phyloP scores from a whole-genome alignment of 2,113 vertebrate species.

The Rynchops niger region DNA sequence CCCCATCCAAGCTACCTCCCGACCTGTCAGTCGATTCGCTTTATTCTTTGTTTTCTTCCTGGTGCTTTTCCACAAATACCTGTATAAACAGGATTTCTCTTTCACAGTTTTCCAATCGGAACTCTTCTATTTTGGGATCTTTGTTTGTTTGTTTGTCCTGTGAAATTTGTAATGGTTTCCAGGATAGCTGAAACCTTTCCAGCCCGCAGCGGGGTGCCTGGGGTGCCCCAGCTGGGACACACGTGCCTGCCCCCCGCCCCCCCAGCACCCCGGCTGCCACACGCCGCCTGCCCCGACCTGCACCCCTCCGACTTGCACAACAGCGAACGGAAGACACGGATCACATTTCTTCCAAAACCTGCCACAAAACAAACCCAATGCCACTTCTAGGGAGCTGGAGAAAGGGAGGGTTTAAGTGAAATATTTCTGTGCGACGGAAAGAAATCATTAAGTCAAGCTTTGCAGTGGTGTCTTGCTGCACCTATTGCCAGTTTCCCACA shows the following conservation, averaged over 20 bases:
- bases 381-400: neutral
- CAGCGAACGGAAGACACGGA: neutral
- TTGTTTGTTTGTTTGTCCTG: neutral
- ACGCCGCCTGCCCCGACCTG: neutral
- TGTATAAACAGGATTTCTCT: neutral
- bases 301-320: neutral
- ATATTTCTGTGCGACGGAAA: rapidly evolving
- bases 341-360: neutral
- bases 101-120: neutral
- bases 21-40: neutral
- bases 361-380: neutral
- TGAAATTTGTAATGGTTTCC: neutral
- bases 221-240: neutral
- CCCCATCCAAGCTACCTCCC: neutral
- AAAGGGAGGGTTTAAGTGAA: neutral
- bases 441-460: neutral
- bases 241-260: neutral
- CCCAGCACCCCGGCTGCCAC: neutral
- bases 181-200: neutral
- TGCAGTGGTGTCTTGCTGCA: neutral
- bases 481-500: neutral
- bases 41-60: neutral
- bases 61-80: neutral
- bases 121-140: neutral
- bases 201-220: neutral